phyloP scores from a whole-genome alignment of 1,140 invertebrate species.

The Caenorhabditis tropicalis region DNA sequence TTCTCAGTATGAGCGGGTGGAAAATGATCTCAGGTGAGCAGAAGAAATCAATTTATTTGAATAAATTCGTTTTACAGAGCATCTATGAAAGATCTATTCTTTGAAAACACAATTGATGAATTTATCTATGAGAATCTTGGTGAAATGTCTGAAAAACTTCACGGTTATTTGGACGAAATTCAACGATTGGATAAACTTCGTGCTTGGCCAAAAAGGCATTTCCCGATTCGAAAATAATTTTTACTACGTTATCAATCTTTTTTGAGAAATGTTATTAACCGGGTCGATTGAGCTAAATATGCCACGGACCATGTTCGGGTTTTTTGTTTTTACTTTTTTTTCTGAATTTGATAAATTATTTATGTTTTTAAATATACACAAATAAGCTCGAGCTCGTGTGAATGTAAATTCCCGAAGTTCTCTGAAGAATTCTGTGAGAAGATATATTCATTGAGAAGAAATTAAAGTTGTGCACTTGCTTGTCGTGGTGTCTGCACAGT shows the following conservation, averaged over 20 bases:
- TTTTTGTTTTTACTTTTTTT: not conserved
- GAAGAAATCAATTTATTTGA: not conserved
- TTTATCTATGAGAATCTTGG: slow-evolving; percentile 47
- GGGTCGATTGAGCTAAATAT: not conserved
- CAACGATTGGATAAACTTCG: slow-evolving; percentile 35
- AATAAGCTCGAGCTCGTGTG: too few species aligned
- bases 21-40: slow-evolving; percentile 14
- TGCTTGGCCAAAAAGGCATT: slow-evolving; percentile 49
- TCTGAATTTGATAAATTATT: not conserved
- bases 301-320: slow-evolving; percentile 37
- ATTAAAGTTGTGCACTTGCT: too few species aligned
- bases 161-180: slow-evolving; percentile 19
- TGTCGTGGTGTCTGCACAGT: too few species aligned
- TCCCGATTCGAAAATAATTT: slow-evolving; percentile 46
- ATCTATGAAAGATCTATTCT: slow-evolving; percentile 48
- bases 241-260: not conserved
- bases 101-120: slow-evolving; percentile 53
- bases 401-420: too few species aligned
- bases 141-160: slow-evolving; percentile 36
- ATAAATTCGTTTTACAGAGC: not conserved
- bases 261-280: not conserved
- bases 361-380: too few species aligned
- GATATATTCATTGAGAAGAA: too few species aligned
- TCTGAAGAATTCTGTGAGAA: too few species aligned
- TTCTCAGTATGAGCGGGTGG: slow-evolving; percentile 12